Percentiles rank a stretch among this genome's conserved stretches.
These are phyloP conservation scores for Tachysurus fulvidraco DNA, from an alignment of 2,113 vertebrate genomes.

Conservation along the genomic window DNA sequence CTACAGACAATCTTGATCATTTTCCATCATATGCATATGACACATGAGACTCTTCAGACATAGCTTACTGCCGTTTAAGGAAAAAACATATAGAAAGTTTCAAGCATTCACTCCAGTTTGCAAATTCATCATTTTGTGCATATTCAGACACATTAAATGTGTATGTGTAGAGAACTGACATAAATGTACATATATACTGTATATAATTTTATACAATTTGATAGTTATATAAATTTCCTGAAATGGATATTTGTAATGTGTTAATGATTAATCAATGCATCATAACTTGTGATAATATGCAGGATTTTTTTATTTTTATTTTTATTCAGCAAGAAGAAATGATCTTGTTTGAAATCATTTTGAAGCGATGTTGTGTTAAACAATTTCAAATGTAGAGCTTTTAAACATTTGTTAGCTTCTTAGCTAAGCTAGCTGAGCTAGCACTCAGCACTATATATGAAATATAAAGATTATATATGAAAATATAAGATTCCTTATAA, in stretches of 20 bases:
- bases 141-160: neutral
- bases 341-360: neutral
- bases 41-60: neutral
- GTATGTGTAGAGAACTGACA: neutral
- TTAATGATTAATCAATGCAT: neutral
- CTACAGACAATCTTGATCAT: neutral
- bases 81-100: neutral
- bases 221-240: neutral
- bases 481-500: too few species aligned
- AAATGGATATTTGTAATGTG: neutral
- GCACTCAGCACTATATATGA: too few species aligned
- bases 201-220: neutral
- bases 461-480: too few species aligned
- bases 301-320: neutral
- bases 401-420: neutral
- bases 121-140: neutral
- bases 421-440: neutral
- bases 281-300: neutral
- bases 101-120: neutral
- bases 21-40: neutral
- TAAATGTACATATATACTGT: neutral
- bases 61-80: neutral
- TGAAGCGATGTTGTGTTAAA: too few species aligned
- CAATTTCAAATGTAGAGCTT: too few species aligned
- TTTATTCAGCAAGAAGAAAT: neutral